Conservation (phyloP, 2,888 invertebrate genomes). For the Teleogryllus oceanicus region DNA sequence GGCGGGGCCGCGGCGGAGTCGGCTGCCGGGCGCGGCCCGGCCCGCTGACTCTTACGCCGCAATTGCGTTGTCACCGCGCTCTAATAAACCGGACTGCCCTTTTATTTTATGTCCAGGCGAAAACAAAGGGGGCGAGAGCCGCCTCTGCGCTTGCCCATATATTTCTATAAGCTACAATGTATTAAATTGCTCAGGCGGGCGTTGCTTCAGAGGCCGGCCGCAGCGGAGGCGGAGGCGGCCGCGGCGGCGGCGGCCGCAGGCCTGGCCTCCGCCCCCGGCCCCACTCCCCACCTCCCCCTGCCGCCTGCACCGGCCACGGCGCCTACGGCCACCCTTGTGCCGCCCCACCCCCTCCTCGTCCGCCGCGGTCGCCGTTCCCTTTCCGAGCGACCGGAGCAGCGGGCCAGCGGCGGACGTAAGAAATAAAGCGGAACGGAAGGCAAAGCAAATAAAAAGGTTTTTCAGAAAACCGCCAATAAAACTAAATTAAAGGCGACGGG, state of each 20-base stretch:
- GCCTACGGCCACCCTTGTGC: not conserved
- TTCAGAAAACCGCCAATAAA: conserved; percentile 9
- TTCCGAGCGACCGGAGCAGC: not conserved
- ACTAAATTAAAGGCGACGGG: conserved; percentile 1
- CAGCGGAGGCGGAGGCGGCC: not conserved
- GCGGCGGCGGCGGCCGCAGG: not conserved
- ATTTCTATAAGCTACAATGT: conserved; percentile 4
- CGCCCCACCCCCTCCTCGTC: not conserved
- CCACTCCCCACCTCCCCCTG: not conserved
- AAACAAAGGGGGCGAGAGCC: not conserved
- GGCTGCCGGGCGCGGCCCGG: not conserved
- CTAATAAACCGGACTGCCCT: conserved; percentile 18
- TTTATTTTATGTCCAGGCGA: conserved; percentile 7
- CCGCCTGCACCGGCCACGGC: not conserved
- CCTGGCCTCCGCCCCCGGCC: not conserved
- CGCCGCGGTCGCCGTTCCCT: not conserved
- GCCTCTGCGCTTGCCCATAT: not conserved
- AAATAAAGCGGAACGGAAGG: conserved; percentile 8
- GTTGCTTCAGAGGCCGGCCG: not conserved
- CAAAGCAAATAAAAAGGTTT: not conserved
- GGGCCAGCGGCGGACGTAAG: not conserved
- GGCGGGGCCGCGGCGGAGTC: not conserved
- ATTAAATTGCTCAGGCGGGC: conserved; percentile 10
- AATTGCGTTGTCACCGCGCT: conserved; percentile 18
- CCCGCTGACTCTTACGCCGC: conserved; percentile 6